Conservation (phyloP, 1,140 invertebrate species). For the Aphaenogaster rudis region DNA sequence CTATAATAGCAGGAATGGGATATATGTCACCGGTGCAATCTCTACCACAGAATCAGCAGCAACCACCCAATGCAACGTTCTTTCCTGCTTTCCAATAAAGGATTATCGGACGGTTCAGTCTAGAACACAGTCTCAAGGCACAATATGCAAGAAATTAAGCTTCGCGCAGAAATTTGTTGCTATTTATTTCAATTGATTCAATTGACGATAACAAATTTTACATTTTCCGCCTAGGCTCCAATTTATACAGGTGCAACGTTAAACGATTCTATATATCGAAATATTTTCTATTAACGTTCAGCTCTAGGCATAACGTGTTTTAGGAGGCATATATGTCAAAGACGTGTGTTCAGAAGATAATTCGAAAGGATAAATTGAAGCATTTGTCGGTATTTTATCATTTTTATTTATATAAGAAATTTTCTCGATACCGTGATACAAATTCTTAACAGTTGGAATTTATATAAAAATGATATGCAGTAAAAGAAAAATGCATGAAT, state of each 20-base stretch:
- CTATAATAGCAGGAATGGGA: conserved; percentile 73
- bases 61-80: conserved; percentile 81
- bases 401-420: conserved; percentile 45
- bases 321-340: conserved; percentile 51
- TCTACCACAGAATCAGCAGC: conserved; percentile 75
- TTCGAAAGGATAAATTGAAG: conserved; percentile 38
- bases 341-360: conserved; percentile 64
- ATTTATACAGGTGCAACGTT: conserved; percentile 58
- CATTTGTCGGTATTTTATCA: conserved; percentile 51
- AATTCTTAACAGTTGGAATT: conserved; percentile 18
- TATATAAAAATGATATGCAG: conserved; percentile 30
- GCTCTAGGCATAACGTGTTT: conserved; percentile 40
- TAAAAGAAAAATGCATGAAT: conserved; percentile 25
- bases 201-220: conserved; percentile 57
- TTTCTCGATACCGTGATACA: conserved; percentile 7
- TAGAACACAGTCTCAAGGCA: conserved; percentile 23
- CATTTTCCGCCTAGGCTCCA: conserved; percentile 56
- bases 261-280: conserved; percentile 55
- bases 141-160: conserved; percentile 48
- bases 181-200: conserved; percentile 60
- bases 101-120: background rate
- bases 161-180: conserved; percentile 32
- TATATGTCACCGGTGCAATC: conserved; percentile 77
- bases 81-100: conserved; percentile 87
- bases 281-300: conserved; percentile 24